These are phyloP conservation scores for Therioaphis trifolii DNA, from an alignment of 2,888 invertebrate genomes.

Conservation along the genomic window DNA sequence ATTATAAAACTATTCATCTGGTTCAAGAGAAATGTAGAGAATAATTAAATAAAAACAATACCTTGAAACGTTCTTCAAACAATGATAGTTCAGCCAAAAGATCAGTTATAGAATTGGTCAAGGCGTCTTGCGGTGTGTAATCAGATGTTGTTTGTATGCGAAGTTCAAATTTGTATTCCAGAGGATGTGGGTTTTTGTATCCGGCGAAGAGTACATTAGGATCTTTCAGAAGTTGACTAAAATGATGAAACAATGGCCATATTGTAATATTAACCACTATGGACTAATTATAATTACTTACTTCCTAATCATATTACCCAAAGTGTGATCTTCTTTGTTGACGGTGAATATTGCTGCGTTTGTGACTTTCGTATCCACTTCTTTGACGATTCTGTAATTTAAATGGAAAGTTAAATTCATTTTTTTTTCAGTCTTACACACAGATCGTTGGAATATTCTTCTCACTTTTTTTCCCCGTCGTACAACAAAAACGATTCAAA, in stretches of 20 bases:
- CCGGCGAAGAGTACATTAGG: slow-evolving; percentile 98
- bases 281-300: no score
- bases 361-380: slow-evolving; percentile 96
- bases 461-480: slow-evolving; percentile 98
- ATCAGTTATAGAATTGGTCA: slow-evolving; percentile 98
- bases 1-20: no score
- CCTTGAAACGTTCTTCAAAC: slow-evolving; percentile 96
- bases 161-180: slow-evolving; percentile 97
- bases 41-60: no score
- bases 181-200: slow-evolving; percentile 95
- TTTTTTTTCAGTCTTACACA: neutral
- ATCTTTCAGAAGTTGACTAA: slow-evolving; percentile 94
- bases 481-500: slow-evolving; percentile 98
- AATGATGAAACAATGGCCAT: slow-evolving; percentile 65
- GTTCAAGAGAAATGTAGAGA: no score
- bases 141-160: slow-evolving; percentile 93
- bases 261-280: neutral
- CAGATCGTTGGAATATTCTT: slow-evolving; percentile 64
- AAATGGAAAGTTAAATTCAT: no score
- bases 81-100: slow-evolving; percentile 94
- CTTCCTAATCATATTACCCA: slow-evolving; percentile 99
- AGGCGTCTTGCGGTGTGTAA: slow-evolving; percentile 96
- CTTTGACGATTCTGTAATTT: slow-evolving; percentile 85
- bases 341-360: slow-evolving; percentile 99
- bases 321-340: slow-evolving; percentile 98